Conservation (phyloP, 2,888 invertebrate species). For the Loripinus fragilis region DNA sequence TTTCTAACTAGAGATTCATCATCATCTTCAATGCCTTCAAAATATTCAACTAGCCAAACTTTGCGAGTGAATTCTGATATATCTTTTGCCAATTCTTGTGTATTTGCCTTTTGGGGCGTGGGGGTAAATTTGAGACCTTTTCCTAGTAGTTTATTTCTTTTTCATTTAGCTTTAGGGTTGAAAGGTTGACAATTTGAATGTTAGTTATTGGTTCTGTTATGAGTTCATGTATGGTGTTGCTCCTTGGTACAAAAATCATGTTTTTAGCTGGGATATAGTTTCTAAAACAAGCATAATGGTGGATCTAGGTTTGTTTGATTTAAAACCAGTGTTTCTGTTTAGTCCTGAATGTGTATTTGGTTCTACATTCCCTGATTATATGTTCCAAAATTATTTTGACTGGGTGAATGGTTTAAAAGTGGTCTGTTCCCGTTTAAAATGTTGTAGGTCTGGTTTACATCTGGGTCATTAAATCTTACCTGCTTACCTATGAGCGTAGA, state of each 20-base stretch:
- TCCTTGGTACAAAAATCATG: not conserved
- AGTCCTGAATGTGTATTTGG: not conserved
- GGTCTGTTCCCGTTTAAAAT: not conserved
- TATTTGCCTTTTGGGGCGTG: not conserved
- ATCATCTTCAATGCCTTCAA: not conserved
- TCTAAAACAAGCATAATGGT: not conserved
- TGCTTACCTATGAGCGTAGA: too few relatives aligned
- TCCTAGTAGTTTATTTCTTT: not conserved
- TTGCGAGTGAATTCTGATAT: not conserved
- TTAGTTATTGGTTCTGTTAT: not conserved
- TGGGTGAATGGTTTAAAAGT: not conserved
- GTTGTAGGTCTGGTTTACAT: not conserved
- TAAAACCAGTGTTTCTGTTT: not conserved
- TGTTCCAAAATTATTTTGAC: not conserved
- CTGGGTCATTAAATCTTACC: not conserved
- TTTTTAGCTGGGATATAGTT: not conserved
- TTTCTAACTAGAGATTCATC: not conserved
- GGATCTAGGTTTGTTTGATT: not conserved
- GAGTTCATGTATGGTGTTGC: not conserved
- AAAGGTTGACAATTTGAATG: not conserved
- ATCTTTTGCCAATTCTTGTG: not conserved
- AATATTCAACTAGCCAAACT: not conserved
- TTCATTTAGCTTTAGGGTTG: not conserved
- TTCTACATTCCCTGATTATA: not conserved
- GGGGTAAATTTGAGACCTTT: not conserved